Conservation (phyloP, 2,888 invertebrate species). For the Lasioglossum morio region DNA sequence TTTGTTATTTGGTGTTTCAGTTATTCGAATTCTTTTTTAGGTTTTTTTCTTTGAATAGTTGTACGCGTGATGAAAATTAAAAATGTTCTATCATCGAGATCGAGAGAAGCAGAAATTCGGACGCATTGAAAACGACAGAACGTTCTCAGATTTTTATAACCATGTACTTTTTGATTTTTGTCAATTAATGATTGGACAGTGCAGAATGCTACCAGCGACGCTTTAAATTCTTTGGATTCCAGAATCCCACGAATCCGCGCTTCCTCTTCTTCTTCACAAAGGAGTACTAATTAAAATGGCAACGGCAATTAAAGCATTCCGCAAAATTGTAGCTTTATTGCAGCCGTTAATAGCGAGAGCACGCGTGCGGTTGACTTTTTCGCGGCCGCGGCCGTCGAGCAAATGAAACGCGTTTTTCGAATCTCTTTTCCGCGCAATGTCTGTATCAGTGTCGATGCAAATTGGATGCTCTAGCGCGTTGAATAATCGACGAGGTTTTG, state of each 20-base stretch:
- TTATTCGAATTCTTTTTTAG: background rate
- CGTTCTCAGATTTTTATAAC: background rate
- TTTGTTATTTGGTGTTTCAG: background rate
- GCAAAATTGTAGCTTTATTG: background rate
- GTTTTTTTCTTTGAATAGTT: too few species aligned
- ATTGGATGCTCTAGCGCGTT: constrained; percentile 68
- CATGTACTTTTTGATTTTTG: background rate
- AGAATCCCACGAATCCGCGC: too few species aligned
- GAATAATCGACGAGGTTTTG: constrained; percentile 70
- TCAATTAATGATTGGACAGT: background rate
- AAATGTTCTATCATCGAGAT: too few species aligned
- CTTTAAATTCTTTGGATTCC: background rate
- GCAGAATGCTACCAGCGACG: too few species aligned
- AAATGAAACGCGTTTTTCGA: constrained; percentile 27
- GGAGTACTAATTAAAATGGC: background rate
- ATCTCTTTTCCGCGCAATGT: background rate
- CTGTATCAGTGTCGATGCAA: constrained; percentile 61
- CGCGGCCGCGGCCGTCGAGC: background rate
- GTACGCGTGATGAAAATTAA: background rate
- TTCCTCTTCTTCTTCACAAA: background rate
- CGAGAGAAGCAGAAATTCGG: too few species aligned
- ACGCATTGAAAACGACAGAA: too few species aligned
- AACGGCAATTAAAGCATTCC: background rate
- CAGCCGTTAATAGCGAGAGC: background rate
- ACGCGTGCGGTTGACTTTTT: background rate